These are phyloP conservation scores for Jacana jacana DNA, from an alignment of 2,113 vertebrate genomes.

Conservation along the genomic window DNA sequence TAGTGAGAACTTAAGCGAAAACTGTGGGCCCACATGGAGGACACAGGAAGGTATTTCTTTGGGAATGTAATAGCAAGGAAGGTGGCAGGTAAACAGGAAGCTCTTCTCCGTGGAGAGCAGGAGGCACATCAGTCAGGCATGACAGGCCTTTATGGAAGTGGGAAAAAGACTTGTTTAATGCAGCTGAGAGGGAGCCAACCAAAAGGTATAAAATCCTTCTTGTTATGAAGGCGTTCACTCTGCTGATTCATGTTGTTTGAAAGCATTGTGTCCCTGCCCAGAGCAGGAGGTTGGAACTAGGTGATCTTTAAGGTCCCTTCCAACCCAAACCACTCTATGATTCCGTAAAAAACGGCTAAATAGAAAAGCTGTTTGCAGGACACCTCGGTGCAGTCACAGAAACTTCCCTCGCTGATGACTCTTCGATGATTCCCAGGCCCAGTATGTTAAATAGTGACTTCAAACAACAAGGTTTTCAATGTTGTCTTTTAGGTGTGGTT, in stretches of 20 bases:
- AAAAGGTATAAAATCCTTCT: not conserved
- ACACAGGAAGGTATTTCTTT: not conserved
- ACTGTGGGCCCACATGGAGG: fast-evolving
- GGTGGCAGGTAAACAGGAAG: not conserved
- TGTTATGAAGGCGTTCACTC: too few relatives aligned
- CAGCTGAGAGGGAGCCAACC: not conserved
- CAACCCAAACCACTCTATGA: too few relatives aligned
- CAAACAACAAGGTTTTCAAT: not conserved
- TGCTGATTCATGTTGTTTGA: too few relatives aligned
- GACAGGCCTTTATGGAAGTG: not conserved
- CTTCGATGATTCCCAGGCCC: not conserved
- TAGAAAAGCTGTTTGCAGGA: not conserved
- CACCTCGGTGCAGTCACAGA: not conserved
- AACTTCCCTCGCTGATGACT: not conserved
- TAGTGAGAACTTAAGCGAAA: not conserved
- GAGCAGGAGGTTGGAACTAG: too few relatives aligned
- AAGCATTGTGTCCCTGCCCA: too few relatives aligned
- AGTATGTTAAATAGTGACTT: not conserved
- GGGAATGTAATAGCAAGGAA: not conserved
- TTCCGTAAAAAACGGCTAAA: too few relatives aligned
- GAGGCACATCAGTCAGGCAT: fast-evolving
- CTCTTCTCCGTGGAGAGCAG: not conserved
- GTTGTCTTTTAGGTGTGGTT: slow-evolving; percentile 85
- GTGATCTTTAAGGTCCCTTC: too few relatives aligned
- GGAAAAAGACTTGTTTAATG: not conserved